Evolutionary conservation across 2,888 invertebrate genomes (phyloP).

Genomic region (Harpalus rufipes): DNA sequence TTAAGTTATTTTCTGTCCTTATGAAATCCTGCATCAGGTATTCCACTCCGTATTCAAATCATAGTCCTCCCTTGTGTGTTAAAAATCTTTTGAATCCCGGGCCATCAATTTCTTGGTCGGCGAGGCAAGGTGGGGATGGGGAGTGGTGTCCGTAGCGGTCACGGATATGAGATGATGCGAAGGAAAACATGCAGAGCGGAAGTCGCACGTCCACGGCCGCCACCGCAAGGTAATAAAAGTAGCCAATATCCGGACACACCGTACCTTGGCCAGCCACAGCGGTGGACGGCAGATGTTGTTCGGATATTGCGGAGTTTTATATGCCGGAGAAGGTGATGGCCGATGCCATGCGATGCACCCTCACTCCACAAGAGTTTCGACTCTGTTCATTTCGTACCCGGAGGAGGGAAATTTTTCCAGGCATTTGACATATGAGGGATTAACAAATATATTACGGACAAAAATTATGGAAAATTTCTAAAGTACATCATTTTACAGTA

Average conservation of each 20-base stretch:
- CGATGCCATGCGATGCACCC: no score
- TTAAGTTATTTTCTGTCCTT: not conserved
- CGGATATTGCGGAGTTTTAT: constrained; percentile 68
- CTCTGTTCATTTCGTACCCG: no score
- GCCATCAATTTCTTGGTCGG: constrained; percentile 1
- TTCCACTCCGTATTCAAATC: not conserved
- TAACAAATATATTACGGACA: no score
- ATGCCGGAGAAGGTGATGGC: constrained; percentile 55
- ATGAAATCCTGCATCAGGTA: not conserved
- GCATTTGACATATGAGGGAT: no score
- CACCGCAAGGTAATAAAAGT: constrained; percentile 76
- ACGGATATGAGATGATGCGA: constrained; percentile 68
- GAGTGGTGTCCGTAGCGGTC: constrained; percentile 28
- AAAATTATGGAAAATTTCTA: no score
- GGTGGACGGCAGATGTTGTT: constrained; percentile 67
- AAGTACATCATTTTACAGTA: no score
- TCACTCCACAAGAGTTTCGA: not conserved
- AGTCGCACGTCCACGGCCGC: constrained; percentile 75
- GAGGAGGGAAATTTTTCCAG: no score
- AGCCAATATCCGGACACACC: constrained; percentile 76
- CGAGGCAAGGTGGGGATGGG: not conserved
- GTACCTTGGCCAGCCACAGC: constrained; percentile 71
- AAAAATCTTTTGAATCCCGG: constrained; percentile 9
- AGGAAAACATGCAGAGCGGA: constrained; percentile 73
- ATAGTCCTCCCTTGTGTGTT: not conserved